These are phyloP conservation scores for Petrolisthes manimaculis DNA, from an alignment of 2,888 invertebrate genomes.

Conservation along the genomic window DNA sequence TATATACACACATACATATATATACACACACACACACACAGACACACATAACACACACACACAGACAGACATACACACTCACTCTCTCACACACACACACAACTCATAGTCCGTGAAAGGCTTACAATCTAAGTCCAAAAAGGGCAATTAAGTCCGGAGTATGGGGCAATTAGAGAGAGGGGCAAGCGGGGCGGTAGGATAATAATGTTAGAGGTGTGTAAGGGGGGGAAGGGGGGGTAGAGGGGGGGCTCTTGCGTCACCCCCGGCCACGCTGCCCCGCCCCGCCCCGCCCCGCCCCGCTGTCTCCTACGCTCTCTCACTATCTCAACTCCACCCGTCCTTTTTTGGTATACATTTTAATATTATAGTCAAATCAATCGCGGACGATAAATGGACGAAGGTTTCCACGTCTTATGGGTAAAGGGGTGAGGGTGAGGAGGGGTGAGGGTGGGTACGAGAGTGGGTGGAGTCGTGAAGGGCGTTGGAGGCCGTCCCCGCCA, in stretches of 20 bases:
- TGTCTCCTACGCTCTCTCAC: conserved; percentile 51
- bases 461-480: background rate
- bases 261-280: background rate
- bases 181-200: background rate
- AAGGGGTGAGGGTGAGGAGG: background rate
- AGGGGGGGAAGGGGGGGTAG: conserved; percentile 17
- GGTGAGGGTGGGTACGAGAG: background rate
- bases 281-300: conserved; percentile 24
- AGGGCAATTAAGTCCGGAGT: conserved; percentile 24
- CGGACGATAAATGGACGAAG: background rate
- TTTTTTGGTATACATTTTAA: conserved; percentile 52
- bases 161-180: background rate
- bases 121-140: conserved; percentile 36
- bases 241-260: conserved; percentile 45
- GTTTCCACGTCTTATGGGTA: background rate
- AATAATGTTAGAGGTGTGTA: conserved; percentile 11
- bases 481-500: conserved; percentile 29
- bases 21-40: background rate
- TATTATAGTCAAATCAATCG: conserved; percentile 11
- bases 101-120: conserved; percentile 3
- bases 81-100: conserved; percentile 20
- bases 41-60: conserved; percentile 22
- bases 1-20: background rate
- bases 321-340: conserved; percentile 50
- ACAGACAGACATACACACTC: conserved; percentile 18